Conservation (phyloP, 2,113 vertebrate species). For the Sander vitreus region DNA sequence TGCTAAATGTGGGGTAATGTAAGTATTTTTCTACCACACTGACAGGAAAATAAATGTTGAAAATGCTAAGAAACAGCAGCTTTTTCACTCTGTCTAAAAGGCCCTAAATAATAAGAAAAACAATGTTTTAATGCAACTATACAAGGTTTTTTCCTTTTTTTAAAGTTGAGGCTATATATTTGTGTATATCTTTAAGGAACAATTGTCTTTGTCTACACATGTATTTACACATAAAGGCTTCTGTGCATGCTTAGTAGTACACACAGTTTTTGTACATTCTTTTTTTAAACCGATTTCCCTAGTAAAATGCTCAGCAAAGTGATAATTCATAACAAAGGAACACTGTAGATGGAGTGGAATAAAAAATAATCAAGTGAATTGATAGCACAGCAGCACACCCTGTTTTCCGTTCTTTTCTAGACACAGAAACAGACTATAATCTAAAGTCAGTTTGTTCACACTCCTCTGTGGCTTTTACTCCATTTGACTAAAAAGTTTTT, state of each 20-base stretch:
- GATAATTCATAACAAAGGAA: constrained; percentile 45
- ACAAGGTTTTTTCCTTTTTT: constrained; percentile 25
- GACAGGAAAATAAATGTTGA: constrained; percentile 55
- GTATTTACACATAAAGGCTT: constrained; percentile 6
- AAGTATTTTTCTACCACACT: constrained; percentile 48
- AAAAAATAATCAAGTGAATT: constrained; percentile 50
- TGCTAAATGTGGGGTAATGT: constrained; percentile 47
- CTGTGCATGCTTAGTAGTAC: constrained; percentile 19
- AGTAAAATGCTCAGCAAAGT: constrained; percentile 42
- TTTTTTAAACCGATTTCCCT: constrained; percentile 17
- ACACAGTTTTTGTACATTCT: constrained; percentile 18
- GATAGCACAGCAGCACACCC: constrained; percentile 32
- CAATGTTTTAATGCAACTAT: constrained; percentile 18
- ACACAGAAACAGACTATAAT: constrained; percentile 62
- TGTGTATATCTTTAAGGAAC: constrained; percentile 24
- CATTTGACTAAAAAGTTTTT: constrained; percentile 70
- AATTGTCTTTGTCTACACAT: constrained; percentile 22
- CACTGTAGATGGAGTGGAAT: constrained; percentile 30
- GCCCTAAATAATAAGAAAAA: constrained; percentile 24
- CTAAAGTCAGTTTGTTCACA: constrained; percentile 63
- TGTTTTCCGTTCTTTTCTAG: constrained; percentile 34
- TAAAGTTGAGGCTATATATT: constrained; percentile 34
- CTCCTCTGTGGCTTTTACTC: constrained; percentile 69
- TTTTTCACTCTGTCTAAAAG: constrained; percentile 33
- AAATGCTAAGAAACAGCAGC: constrained; percentile 58